Evolutionary conservation across 2,113 vertebrate species (phyloP).

Genomic region (Gavialis gangeticus): DNA sequence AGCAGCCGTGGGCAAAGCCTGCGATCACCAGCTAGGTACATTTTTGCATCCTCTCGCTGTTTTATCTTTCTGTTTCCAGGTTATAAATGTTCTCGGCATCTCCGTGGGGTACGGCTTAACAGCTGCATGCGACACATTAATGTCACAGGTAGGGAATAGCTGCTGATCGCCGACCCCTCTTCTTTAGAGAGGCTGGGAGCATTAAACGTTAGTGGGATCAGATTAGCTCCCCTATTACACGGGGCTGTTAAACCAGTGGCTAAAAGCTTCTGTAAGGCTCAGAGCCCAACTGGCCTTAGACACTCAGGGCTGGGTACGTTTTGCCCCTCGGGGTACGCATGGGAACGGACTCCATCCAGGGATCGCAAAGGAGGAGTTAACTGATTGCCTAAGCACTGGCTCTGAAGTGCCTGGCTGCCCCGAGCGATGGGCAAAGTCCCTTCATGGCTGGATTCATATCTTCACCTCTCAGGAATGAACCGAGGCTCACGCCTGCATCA

Average conservation of each 20-base stretch:
- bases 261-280: rapidly evolving
- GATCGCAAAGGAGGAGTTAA: not conserved
- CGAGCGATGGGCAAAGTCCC: not conserved
- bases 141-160: constrained; percentile 78
- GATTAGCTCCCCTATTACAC: rapidly evolving
- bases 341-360: not conserved
- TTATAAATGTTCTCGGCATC: constrained; percentile 79
- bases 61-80: constrained; percentile 45
- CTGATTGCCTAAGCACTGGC: not conserved
- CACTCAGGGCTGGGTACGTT: not conserved
- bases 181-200: rapidly evolving
- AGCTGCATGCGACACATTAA: constrained; percentile 79
- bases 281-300: not conserved
- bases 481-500: not conserved
- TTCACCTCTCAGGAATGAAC: not conserved
- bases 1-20: not conserved
- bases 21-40: not conserved
- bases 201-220: not conserved
- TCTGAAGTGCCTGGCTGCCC: not conserved
- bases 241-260: not conserved
- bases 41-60: not conserved
- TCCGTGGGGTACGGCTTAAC: constrained; percentile 76
- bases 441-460: rapidly evolving
- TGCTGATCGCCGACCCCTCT: not conserved
- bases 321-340: not conserved